Evolutionary conservation across 2,797 vertebrate species (phyloP), one percentile per base, ranked within the genome.

Genomic region (Spinus pinus): DNA sequence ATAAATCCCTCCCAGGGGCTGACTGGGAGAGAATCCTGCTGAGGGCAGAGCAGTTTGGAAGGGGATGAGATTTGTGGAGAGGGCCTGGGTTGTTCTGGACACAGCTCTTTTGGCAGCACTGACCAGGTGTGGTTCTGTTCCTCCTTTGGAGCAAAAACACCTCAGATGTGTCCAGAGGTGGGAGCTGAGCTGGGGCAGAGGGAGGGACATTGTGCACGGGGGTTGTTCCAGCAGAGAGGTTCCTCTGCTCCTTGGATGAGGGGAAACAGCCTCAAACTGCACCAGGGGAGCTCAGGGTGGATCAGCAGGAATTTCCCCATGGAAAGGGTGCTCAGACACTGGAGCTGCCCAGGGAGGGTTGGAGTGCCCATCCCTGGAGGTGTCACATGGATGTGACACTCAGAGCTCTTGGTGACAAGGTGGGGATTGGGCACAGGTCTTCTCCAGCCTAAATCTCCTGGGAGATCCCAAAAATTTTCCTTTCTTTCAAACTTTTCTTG

Each of bases 191-290:
- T 57, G 42, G 7, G 10, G 3, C 24, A 44, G 30, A 33, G 6
- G 7, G 42, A 60, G 37, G 24, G 30, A 14, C 5, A 2, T 11
- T 0, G 1, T 25, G 49, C 27, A 2, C 6, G 5, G 50, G 51
- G 0, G 2, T 6, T 46, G n/a, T 35, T 51, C 84, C 39, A 44
- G 41, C 21, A n/a, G 25, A 46, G 56, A 21, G 0, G 0, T 7
- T 67, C 33, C 54, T 77, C 30, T 3, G 1, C 64, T 51, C 9
- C 33, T 12, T 5, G 46, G 61, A 25, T 5, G 15, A 44, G 31
- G 39, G 16, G 41, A 44, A 44, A 2, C 28, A 44, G 22, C 41
- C 15, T 24, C 30, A 44, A 9, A n/a, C 11, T 44, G 61, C 31
- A 31, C 35, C 35, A 50, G 66, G 51, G 74, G 1, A 44, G 57